These are phyloP conservation scores for Chiridota heheva DNA, from an alignment of 35 echinoderm and acorn worm genomes.

Conservation along the genomic window DNA sequence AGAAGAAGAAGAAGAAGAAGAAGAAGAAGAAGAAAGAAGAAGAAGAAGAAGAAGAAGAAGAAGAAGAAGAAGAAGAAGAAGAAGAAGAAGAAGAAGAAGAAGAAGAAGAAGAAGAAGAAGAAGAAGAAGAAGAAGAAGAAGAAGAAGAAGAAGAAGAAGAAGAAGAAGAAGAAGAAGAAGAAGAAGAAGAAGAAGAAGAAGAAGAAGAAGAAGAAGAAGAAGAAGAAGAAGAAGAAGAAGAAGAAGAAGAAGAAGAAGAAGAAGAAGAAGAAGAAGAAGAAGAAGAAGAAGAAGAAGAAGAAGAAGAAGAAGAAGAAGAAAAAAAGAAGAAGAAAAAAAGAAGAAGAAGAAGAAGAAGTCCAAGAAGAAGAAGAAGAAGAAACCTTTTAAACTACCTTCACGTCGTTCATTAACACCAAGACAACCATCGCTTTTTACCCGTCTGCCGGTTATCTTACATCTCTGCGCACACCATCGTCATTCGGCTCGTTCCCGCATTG, in stretches of 20 bases:
- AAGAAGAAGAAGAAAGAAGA: slow-evolving; percentile 5
- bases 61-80: neutral
- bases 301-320: neutral
- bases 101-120: neutral
- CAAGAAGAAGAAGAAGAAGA: slow-evolving; percentile 1
- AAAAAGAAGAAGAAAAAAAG: neutral
- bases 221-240: neutral
- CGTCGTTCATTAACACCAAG: too few relatives aligned
- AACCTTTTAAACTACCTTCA: too few relatives aligned
- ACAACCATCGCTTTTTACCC: neutral
- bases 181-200: neutral
- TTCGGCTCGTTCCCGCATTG: too few relatives aligned
- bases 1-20: slow-evolving; percentile 2
- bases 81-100: neutral
- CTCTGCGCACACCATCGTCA: too few relatives aligned
- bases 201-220: neutral
- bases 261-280: neutral
- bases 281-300: neutral
- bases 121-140: slow-evolving; percentile 3
- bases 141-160: too few relatives aligned
- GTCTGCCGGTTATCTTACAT: too few relatives aligned
- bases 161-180: neutral
- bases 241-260: slow-evolving; percentile 9
- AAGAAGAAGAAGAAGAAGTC: too few relatives aligned
- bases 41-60: slow-evolving; percentile 8